A percentile compares a stretch with the other conserved stretches of the same genome.
These are phyloP conservation scores for Coremacera marginata DNA, from an alignment of 2,888 invertebrate genomes.

Conservation along the genomic window DNA sequence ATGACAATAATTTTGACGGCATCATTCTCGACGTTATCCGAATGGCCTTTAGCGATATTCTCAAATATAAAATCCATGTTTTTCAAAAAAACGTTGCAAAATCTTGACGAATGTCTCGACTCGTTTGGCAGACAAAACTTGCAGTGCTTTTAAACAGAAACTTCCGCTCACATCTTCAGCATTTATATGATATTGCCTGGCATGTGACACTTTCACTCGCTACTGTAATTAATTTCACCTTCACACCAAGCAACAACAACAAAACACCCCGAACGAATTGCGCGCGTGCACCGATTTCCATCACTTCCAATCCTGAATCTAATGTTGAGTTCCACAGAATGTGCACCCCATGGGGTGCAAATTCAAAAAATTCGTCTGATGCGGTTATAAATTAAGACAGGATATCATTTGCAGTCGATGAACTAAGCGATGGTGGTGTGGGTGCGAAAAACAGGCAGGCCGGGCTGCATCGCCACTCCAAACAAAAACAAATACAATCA, in stretches of 20 bases:
- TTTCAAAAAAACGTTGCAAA: neutral
- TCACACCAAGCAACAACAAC: slow-evolving; percentile 52
- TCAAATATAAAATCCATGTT: neutral
- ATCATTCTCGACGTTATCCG: neutral
- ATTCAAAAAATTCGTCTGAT: slow-evolving; percentile 58
- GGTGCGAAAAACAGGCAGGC: slow-evolving; percentile 14
- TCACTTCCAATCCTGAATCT: slow-evolving; percentile 24
- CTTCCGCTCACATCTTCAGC: neutral
- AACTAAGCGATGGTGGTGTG: slow-evolving; percentile 40
- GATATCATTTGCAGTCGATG: slow-evolving; percentile 65
- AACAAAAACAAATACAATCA: slow-evolving; percentile 52
- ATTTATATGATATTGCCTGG: slow-evolving; percentile 41
- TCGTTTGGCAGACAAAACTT: neutral
- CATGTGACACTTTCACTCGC: slow-evolving; percentile 60
- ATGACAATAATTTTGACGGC: too few relatives aligned
- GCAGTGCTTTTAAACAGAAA: neutral
- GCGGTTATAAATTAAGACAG: slow-evolving; percentile 67
- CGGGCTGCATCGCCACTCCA: slow-evolving; percentile 27
- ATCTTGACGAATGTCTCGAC: neutral
- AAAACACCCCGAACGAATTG: slow-evolving; percentile 63
- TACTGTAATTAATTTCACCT: slow-evolving; percentile 63
- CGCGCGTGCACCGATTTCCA: slow-evolving; percentile 47
- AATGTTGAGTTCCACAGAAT: slow-evolving; percentile 10
- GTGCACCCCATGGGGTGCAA: slow-evolving; percentile 59
- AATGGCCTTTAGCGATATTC: neutral